Evolutionary conservation across 2,888 invertebrate species (phyloP), one percentile per base, ranked within the genome.

Genomic region (Koerneria pararmatus): DNA sequence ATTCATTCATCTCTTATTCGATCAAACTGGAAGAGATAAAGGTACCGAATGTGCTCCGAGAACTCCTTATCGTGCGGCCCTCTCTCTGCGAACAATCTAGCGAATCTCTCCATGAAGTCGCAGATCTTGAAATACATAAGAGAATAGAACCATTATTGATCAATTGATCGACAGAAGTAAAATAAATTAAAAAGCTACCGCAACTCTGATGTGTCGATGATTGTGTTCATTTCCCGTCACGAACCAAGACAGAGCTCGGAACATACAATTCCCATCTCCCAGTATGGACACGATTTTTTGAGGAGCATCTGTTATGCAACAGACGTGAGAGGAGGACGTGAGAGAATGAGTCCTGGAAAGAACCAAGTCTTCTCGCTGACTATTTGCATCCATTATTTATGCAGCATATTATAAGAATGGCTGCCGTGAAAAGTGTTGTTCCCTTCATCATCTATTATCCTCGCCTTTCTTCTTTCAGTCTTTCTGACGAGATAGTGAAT

Each of bases 261-360:
- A 62, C 3, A 62, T 27, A 31, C 62, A 62, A 15, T 62, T 62
- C 11, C 62, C 62, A n/a, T 62, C 62, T 8, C 62, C 62, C 62
- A 53, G 35, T 8, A 62, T 49, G 19, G 11, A 37, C 1, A 8
- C 8, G 24, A 32, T 29, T 57, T n/a, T n/a, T n/a, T n/a, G n/a
- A n/a, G n/a, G n/a, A n/a, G n/a, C n/a, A n/a, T n/a, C n/a, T n/a
- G n/a, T n/a, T n/a, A n/a, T n/a, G n/a, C n/a, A n/a, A n/a, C n/a
- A n/a, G n/a, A n/a, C n/a, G n/a, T n/a, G n/a, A n/a, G n/a, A n/a
- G n/a, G n/a, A n/a, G n/a, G n/a, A n/a, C n/a, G n/a, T n/a, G n/a
- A n/a, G n/a, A n/a, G n/a, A n/a, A n/a, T n/a, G n/a, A n/a, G n/a
- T n/a, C n/a, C n/a, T n/a, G n/a, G n/a, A n/a, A n/a, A n/a, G n/a